Evolutionary conservation across 2,888 invertebrate genomes (phyloP), one percentile per base, ranked within the genome.

Genomic region (Sturmia bella): DNA sequence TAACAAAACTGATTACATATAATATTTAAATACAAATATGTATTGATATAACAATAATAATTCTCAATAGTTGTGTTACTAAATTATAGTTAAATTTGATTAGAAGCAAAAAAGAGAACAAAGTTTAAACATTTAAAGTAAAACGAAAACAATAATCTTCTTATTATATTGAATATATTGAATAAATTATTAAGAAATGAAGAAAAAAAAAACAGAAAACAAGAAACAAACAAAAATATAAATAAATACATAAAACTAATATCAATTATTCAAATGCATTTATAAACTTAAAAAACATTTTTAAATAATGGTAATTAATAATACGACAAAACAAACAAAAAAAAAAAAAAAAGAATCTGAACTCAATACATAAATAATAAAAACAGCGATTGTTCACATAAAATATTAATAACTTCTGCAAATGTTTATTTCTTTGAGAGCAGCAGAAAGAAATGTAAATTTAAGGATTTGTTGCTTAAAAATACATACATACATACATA

Each of bases 211-310:
- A 63, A 68, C 52, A 52, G 72, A 43, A 70, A 64, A 45, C 7
- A 59, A 48, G 54, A 50, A 50, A 43, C 68, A 50, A 50, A 54
- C 56, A 57, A 19, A 43, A 80, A 64, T 64, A 84, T 72, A 79
- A 80, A 82, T 37, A 74, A 64, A 70, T n/a, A n/a, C n/a, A n/a
- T 43, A 77, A 66, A 82, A 70, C 78, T 72, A 73, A 87, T 87
- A 89, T 89, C 89, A 89, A 89, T 89, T 89, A 89, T 86, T 87
- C 85, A 84, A 87, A 79, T 89, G 89, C 89, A 89, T 89, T 89
- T 89, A 89, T 83, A 78, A 82, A 83, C 73, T 7, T 32, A 32
- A 32, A 6, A 32, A 32, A n/a, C n/a, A n/a, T n/a, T 59, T 83
- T 73, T 80, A 79, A 68, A 72, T 80, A 79, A 76, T 73, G 61